phyloP scores from a whole-genome alignment of 2,888 invertebrate genomes.

The Drosophila seclusa region DNA sequence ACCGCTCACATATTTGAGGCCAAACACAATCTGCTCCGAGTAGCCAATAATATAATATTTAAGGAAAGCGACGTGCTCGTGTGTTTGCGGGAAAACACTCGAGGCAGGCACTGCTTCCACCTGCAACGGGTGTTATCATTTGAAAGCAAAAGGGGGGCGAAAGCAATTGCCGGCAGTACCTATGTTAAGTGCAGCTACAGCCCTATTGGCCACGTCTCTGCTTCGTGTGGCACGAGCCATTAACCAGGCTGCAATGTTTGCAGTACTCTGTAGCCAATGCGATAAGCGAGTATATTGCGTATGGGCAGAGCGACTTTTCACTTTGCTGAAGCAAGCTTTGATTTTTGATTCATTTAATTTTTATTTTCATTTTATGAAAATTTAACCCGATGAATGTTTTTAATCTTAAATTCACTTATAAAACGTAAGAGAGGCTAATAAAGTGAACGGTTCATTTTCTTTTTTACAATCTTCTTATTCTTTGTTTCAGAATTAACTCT shows the following conservation, averaged over 20 bases:
- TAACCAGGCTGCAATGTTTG: conserved; percentile 14
- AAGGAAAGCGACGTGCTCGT: conserved; percentile 44
- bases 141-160: neutral
- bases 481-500: too few relatives aligned
- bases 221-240: conserved; percentile 29
- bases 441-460: neutral
- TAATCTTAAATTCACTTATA: neutral
- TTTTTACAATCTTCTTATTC: neutral
- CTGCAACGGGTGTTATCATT: conserved; percentile 6
- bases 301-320: neutral
- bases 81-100: conserved; percentile 10
- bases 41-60: conserved; percentile 41
- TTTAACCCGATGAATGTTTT: neutral
- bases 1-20: neutral
- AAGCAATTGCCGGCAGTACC: neutral
- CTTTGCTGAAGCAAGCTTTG: neutral
- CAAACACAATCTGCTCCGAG: conserved; percentile 1
- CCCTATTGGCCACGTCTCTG: conserved; percentile 6
- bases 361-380: neutral
- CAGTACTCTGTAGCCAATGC: neutral
- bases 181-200: conserved; percentile 4
- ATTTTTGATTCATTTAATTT: neutral
- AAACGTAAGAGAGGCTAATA: too few relatives aligned
- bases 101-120: conserved; percentile 22
- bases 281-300: neutral